These are phyloP conservation scores for Erpornis zantholeuca DNA, from an alignment of 2,113 vertebrate species.

Conservation along the genomic window DNA sequence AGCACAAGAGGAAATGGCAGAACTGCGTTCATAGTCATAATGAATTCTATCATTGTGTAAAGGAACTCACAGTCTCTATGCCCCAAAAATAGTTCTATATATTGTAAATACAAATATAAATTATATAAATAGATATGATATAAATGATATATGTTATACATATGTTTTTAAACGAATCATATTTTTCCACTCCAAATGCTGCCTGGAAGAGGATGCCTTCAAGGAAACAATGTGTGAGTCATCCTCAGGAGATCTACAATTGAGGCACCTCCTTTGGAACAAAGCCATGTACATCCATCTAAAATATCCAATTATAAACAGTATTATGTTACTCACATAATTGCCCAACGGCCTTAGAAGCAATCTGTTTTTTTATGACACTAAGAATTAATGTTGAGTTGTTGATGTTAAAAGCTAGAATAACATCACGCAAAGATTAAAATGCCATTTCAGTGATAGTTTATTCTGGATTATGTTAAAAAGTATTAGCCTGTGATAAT, in stretches of 20 bases:
- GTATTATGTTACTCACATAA: background rate
- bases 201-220: conserved; percentile 25
- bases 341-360: background rate
- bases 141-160: background rate
- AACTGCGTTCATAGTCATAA: background rate
- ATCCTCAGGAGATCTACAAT: conserved; percentile 1
- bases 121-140: rapidly evolving
- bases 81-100: background rate
- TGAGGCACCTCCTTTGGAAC: conserved; percentile 40
- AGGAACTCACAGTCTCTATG: background rate
- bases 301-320: conserved; percentile 19
- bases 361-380: background rate
- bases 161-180: background rate
- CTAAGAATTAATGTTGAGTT: conserved; percentile 5
- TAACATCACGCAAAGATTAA: background rate
- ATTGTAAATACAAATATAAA: background rate
- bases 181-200: conserved; percentile 24
- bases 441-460: background rate
- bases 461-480: conserved; percentile 1
- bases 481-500: background rate
- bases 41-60: background rate
- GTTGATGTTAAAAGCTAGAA: background rate
- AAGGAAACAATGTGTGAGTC: conserved; percentile 39
- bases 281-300: background rate
- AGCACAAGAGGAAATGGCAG: background rate